Percentiles rank a stretch among this genome's conserved stretches.
phyloP scores from a whole-genome alignment of 2,888 invertebrate species.

The Pseudococcus viburni region DNA sequence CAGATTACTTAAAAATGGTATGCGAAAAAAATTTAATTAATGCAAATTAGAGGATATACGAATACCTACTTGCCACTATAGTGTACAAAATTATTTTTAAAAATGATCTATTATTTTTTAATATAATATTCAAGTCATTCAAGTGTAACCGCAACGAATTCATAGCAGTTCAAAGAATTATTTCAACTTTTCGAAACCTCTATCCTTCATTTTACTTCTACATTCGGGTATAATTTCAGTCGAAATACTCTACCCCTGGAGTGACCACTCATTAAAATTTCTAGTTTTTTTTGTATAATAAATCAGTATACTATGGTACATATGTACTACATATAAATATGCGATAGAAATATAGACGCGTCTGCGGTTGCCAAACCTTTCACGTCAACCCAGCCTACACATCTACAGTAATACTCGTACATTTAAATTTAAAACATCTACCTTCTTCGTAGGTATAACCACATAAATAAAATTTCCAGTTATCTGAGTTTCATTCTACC shows the following conservation, averaged over 20 bases:
- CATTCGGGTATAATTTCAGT: not conserved
- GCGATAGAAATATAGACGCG: not conserved
- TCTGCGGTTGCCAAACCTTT: not conserved
- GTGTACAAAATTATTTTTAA: too few species aligned
- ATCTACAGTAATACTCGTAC: not conserved
- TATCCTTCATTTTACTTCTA: not conserved
- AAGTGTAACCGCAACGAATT: too few species aligned
- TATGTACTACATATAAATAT: not conserved
- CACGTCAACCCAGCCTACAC: not conserved
- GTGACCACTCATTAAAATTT: not conserved
- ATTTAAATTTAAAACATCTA: not conserved
- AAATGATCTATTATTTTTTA: too few species aligned
- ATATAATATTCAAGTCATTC: too few species aligned
- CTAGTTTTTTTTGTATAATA: not conserved
- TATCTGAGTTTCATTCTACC: not conserved
- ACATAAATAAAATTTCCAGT: conserved; percentile 19
- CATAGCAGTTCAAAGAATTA: not conserved
- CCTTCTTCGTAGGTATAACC: conserved; percentile 16
- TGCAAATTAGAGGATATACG: too few species aligned
- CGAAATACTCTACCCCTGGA: not conserved
- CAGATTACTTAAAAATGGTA: too few species aligned
- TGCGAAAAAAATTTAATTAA: too few species aligned
- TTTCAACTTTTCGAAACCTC: not conserved
- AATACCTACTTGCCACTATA: too few species aligned
- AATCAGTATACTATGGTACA: not conserved